A percentile compares a stretch with the other conserved stretches of the same genome.
phyloP scores from a whole-genome alignment of 2,113 vertebrate species.

The Lamprotornis superbus region DNA sequence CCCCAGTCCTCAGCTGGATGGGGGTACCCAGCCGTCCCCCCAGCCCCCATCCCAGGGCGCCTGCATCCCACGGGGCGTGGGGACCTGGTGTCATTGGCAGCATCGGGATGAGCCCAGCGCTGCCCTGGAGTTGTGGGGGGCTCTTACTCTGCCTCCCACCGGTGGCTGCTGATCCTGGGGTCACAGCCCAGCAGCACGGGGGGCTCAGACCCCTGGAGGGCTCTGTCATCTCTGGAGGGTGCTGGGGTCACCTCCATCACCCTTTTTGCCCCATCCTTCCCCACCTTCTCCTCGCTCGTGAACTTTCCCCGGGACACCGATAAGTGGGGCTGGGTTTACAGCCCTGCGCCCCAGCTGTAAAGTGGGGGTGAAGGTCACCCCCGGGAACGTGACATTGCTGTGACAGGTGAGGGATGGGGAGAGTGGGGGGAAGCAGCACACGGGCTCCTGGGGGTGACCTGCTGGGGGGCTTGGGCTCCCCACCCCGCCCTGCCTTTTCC shows the following conservation, averaged over 20 bases:
- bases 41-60: no score
- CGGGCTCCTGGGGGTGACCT: rapidly evolving
- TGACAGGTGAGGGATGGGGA: background rate
- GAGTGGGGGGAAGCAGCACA: rapidly evolving
- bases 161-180: background rate
- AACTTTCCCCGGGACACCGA: background rate
- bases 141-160: background rate
- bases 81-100: rapidly evolving
- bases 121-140: background rate
- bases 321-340: slow-evolving; percentile 31
- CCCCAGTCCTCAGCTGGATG: background rate
- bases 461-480: rapidly evolving
- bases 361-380: slow-evolving; percentile 13
- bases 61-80: rapidly evolving
- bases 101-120: rapidly evolving
- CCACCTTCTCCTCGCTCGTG: background rate
- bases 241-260: background rate
- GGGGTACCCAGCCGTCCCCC: background rate
- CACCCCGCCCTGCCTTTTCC: background rate
- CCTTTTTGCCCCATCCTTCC: background rate
- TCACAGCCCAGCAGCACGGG: background rate
- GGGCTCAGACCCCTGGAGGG: rapidly evolving
- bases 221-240: background rate
- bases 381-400: background rate
- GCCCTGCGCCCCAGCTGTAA: background rate